Evolutionary conservation across 2,113 vertebrate genomes (phyloP).

Genomic region (Pipra filicauda): DNA sequence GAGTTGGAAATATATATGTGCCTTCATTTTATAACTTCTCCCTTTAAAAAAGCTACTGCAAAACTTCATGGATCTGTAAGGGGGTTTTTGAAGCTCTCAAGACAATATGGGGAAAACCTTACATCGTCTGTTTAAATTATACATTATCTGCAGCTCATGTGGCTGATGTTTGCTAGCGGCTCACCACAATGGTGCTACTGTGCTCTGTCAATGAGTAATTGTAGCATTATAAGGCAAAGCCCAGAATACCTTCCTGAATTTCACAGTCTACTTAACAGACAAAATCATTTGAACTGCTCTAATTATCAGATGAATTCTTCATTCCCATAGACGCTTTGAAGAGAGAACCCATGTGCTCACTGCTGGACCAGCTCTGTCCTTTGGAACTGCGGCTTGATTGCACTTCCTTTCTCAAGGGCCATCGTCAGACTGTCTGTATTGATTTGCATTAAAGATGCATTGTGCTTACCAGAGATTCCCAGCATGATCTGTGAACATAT

Average conservation of each 20-base stretch:
- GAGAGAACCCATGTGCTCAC: neutral
- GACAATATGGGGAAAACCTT: neutral
- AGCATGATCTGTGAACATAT: constrained; percentile 38
- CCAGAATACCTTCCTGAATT: constrained; percentile 33
- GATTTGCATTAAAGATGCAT: constrained; percentile 61
- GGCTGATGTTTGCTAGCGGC: neutral
- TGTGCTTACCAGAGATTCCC: constrained; percentile 54
- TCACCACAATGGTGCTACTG: neutral
- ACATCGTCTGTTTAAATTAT: neutral
- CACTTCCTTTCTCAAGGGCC: constrained; percentile 40
- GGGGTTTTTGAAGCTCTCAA: neutral
- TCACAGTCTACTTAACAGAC: constrained; percentile 27
- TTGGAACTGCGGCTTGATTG: constrained; percentile 44
- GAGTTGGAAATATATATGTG: neutral
- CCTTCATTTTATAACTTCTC: neutral
- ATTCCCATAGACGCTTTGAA: neutral
- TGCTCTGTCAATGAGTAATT: constrained; percentile 6
- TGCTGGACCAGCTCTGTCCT: neutral
- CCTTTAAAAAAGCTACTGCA: neutral
- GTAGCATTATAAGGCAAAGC: neutral
- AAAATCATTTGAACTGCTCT: constrained; percentile 11
- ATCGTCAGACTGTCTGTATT: constrained; percentile 17
- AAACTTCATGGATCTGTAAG: neutral
- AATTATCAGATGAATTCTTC: constrained; percentile 40
- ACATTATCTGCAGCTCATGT: neutral